A percentile compares a stretch with the other conserved stretches of the same genome.
phyloP scores from a whole-genome alignment of 2,113 vertebrate genomes.

The Cichladusa arquata region DNA sequence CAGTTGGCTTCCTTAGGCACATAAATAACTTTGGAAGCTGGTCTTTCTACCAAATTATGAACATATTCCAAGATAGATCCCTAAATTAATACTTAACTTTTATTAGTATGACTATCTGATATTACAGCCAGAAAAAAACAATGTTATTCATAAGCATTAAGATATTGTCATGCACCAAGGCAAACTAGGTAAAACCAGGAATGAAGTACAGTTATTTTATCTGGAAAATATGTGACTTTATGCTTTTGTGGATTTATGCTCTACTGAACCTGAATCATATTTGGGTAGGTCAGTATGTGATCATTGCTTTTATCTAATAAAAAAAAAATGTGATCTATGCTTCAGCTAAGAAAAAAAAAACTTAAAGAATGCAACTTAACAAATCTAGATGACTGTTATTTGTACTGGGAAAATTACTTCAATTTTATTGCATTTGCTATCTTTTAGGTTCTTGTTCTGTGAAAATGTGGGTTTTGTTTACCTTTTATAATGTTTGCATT shows the following conservation, averaged over 20 bases:
- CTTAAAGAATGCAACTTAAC: not conserved
- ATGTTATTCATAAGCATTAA: not conserved
- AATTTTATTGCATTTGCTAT: not conserved
- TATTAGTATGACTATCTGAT: not conserved
- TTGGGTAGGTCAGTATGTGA: not conserved
- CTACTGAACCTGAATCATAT: conserved; percentile 18
- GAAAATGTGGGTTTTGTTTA: not conserved
- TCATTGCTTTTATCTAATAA: not conserved
- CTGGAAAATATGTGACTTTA: conserved; percentile 15
- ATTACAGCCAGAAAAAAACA: not conserved
- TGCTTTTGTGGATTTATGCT: conserved; percentile 23
- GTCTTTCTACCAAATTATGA: not conserved
- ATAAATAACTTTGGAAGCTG: not conserved
- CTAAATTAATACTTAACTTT: conserved; percentile 32
- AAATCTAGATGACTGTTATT: not conserved
- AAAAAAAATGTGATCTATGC: not conserved
- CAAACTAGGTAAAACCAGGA: not conserved
- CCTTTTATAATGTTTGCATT: not conserved
- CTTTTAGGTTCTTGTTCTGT: not conserved
- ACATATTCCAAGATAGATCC: not conserved
- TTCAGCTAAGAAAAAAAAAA: not conserved
- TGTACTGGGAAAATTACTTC: not conserved
- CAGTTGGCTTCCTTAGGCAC: not conserved
- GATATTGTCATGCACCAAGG: not conserved
- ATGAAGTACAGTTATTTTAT: not conserved